Evolutionary conservation across 2,113 vertebrate species (phyloP).

Genomic region (Dicaeum eximium): DNA sequence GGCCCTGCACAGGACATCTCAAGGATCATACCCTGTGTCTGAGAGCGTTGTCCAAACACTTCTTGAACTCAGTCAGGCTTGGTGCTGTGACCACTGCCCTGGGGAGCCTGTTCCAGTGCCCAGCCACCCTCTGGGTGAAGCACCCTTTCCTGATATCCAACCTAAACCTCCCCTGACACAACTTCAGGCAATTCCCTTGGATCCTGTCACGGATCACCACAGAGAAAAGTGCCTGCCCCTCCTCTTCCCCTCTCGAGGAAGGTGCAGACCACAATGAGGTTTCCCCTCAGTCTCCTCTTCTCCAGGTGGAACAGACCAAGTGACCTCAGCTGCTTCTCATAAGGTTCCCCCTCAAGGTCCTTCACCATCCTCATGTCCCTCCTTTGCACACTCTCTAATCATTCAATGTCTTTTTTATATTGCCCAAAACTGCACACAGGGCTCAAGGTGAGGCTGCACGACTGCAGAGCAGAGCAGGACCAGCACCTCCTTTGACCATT

Average conservation of each 20-base stretch:
- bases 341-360: fast-evolving
- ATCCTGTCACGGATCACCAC: not conserved
- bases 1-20: not conserved
- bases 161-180: not conserved
- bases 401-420: not conserved
- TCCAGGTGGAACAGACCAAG: not conserved
- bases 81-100: not conserved
- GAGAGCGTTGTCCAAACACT: not conserved
- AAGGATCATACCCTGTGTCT: not conserved
- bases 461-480: not conserved
- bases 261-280: not conserved
- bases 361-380: not conserved
- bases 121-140: not conserved
- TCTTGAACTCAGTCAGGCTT: not conserved
- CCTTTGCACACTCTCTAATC: not conserved
- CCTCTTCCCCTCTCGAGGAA: not conserved
- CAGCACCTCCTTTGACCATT: not conserved
- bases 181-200: fast-evolving
- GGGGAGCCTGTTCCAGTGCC: not conserved
- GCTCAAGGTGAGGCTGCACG: not conserved
- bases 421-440: not conserved
- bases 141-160: not conserved
- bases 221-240: not conserved
- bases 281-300: not conserved
- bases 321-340: not conserved